These are phyloP conservation scores for Araneus ventricosus DNA, from an alignment of 1,140 invertebrate species.

Conservation along the genomic window DNA sequence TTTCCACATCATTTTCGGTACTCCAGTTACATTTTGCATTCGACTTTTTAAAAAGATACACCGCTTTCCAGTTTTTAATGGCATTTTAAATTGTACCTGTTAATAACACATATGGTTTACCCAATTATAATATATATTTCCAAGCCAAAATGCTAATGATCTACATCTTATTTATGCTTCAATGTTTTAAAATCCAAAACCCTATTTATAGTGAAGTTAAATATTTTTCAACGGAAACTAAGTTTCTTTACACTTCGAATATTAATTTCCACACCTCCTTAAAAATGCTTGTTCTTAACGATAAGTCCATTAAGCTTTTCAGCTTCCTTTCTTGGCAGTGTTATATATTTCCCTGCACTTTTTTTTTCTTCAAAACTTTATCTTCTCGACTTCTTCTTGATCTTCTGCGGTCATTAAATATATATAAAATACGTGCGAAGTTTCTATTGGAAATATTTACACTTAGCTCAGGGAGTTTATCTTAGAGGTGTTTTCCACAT, in stretches of 20 bases:
- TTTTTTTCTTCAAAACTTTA: neutral
- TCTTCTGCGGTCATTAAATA: constrained; percentile 47
- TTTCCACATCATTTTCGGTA: too few relatives aligned
- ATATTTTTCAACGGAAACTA: neutral
- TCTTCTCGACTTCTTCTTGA: neutral
- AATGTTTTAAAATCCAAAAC: too few relatives aligned
- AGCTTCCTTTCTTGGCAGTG: neutral
- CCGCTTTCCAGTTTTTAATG: too few relatives aligned
- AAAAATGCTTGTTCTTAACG: neutral
- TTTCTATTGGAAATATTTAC: constrained; percentile 46
- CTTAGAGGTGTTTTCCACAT: neutral
- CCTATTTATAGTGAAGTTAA: too few relatives aligned
- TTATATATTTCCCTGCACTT: neutral
- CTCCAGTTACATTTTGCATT: too few relatives aligned
- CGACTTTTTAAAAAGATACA: too few relatives aligned
- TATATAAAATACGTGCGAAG: constrained; percentile 55
- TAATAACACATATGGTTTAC: too few relatives aligned
- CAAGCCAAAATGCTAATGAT: too few relatives aligned
- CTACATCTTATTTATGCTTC: too few relatives aligned
- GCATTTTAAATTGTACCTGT: too few relatives aligned
- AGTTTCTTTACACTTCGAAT: neutral
- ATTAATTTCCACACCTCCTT: neutral
- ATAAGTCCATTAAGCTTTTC: neutral
- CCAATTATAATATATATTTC: too few relatives aligned
- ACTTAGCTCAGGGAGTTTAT: neutral